phyloP scores from a whole-genome alignment of 2,888 invertebrate species.

The Odiellus spinosus region DNA sequence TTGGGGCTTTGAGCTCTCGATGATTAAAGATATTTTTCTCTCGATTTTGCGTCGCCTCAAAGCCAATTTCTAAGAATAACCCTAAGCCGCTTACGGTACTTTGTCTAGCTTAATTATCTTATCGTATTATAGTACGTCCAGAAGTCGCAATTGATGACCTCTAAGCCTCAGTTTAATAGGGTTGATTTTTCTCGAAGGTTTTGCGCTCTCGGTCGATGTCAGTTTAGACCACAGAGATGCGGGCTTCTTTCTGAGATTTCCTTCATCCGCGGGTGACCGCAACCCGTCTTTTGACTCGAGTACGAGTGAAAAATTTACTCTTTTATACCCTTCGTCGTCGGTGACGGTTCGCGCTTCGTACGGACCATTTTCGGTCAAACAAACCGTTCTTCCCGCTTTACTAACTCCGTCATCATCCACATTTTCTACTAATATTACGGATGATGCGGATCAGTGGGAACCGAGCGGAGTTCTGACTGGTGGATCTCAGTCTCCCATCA shows the following conservation, averaged over 20 bases:
- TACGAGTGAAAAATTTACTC: slow-evolving; percentile 26
- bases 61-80: too few relatives aligned
- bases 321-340: slow-evolving; percentile 76
- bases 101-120: too few relatives aligned
- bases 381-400: slow-evolving; percentile 77
- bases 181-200: too few relatives aligned
- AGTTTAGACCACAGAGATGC: slow-evolving; percentile 13
- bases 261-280: slow-evolving; percentile 1
- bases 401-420: slow-evolving; percentile 39
- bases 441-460: slow-evolving; percentile 9
- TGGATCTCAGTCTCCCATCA: slow-evolving; percentile 15
- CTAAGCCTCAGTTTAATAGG: too few relatives aligned
- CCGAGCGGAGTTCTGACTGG: slow-evolving; percentile 11
- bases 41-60: too few relatives aligned
- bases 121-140: too few relatives aligned
- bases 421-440: slow-evolving; percentile 31
- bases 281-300: background rate
- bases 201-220: slow-evolving; percentile 5
- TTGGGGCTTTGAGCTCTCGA: too few relatives aligned
- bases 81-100: too few relatives aligned
- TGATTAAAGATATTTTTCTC: too few relatives aligned
- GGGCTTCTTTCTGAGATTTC: slow-evolving; percentile 12
- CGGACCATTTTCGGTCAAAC: slow-evolving; percentile 87
- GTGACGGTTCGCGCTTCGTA: slow-evolving; percentile 81
- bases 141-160: too few relatives aligned